Evolutionary conservation across 2,113 vertebrate genomes (phyloP), one percentile per base, ranked within the genome.

Genomic region (Chionodraco myersi): DNA sequence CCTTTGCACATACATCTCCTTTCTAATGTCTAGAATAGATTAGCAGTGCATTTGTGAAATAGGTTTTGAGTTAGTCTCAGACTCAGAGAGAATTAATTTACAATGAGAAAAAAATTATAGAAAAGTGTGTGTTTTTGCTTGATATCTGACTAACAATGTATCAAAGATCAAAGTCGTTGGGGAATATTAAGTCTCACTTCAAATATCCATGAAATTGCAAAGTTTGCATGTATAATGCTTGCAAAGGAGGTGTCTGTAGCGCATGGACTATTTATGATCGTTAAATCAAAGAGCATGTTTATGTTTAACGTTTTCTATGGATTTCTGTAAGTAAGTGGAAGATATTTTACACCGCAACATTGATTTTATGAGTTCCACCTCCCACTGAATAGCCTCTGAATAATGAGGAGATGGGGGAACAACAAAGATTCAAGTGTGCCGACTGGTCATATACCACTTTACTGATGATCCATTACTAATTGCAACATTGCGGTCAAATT

Each of bases 301-400:
- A 21, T 18, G 48, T 68, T 54, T 53, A 18, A 44, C 34, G 48
- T 72, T 44, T 56, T 14, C 30, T 14, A 9, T 18, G 11, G 41
- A 56, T 10, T 41, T 68, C 57, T 48, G 58, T 30, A 18, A 72
- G 10, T 64, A 21, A 59, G 26, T 14, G 6, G 63, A 76, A 15
- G 21, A 54, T 30, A 60, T 60, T 77, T 63, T 10, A 44, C 54
- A 49, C 52, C 10, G 21, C 60, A 47, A 53, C 56, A 58, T 44
- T 44, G 57, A 23, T 62, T 68, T 81, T 41, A 56, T 59, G 54
- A 77, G 34, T 64, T 65, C 52, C 65, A 58, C 45, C 67, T 68
- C 72, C 34, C n/a, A 57, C 23, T 63, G 2, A 64, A 34, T 18
- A 30, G 21, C 69, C 67, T 67, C 26, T 65, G 59, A 41, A 75